phyloP scores from a whole-genome alignment of 2,888 invertebrate species.

The Serrognathus titanus region DNA sequence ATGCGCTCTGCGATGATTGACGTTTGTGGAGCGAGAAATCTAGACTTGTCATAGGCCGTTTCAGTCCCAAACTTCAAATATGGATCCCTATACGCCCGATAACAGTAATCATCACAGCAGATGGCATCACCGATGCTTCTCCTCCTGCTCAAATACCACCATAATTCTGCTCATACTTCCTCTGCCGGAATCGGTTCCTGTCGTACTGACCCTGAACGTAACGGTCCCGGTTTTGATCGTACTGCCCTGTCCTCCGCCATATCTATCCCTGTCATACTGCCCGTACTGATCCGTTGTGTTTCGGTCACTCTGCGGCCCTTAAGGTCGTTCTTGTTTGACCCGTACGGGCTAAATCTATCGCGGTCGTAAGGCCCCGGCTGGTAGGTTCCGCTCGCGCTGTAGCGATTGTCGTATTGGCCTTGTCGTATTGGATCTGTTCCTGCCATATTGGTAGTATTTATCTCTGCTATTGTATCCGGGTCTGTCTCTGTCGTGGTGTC shows the following conservation, averaged over 20 bases:
- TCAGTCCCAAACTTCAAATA: slow-evolving; percentile 69
- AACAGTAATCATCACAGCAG: slow-evolving; percentile 59
- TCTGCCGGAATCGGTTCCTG: not conserved
- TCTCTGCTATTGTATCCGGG: too few relatives aligned
- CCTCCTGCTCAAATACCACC: slow-evolving; percentile 23
- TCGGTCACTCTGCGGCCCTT: slow-evolving; percentile 13
- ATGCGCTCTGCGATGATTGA: too few relatives aligned
- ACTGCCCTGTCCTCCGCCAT: slow-evolving; percentile 24
- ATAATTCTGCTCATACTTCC: slow-evolving; percentile 7
- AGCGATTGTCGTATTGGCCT: slow-evolving; percentile 5
- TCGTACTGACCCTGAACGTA: not conserved
- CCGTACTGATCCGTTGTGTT: slow-evolving; percentile 21
- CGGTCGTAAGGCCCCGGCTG: slow-evolving; percentile 12
- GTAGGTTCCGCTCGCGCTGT: not conserved
- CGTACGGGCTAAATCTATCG: slow-evolving; percentile 14
- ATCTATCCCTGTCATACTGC: slow-evolving; percentile 19
- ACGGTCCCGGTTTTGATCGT: slow-evolving; percentile 10
- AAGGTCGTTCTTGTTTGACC: slow-evolving; percentile 13
- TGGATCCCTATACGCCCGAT: slow-evolving; percentile 58
- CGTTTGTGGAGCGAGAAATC: too few relatives aligned
- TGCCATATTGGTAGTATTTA: slow-evolving; percentile 1
- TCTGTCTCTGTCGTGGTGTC: too few relatives aligned
- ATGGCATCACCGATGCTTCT: slow-evolving; percentile 30
- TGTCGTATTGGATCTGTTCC: slow-evolving; percentile 8
- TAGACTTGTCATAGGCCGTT: slow-evolving; percentile 78